Evolutionary conservation across 2,888 invertebrate genomes (phyloP).

Genomic region (Aethes cnicana): DNA sequence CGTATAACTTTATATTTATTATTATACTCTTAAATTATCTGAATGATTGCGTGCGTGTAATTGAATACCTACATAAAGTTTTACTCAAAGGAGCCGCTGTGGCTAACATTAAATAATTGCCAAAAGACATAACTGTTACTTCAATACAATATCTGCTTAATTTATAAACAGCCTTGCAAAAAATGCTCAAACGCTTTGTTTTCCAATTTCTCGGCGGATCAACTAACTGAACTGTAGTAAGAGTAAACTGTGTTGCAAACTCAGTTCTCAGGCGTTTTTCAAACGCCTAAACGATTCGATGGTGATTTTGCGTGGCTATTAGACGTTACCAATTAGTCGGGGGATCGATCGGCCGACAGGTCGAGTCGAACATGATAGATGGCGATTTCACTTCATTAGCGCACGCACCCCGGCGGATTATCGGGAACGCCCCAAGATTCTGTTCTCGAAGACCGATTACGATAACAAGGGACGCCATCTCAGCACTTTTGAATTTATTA

Average conservation of each 20-base stretch:
- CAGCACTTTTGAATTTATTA: constrained; percentile 17
- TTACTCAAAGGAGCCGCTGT: constrained; percentile 45
- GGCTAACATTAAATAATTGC: constrained; percentile 39
- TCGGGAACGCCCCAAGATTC: constrained; percentile 31
- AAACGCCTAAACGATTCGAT: constrained; percentile 43
- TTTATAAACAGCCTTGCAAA: constrained; percentile 10
- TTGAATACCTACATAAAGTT: constrained; percentile 52
- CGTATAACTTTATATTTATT: constrained; percentile 41
- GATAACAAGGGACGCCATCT: constrained; percentile 24
- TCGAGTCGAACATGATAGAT: constrained; percentile 72
- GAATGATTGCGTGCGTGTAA: constrained; percentile 55
- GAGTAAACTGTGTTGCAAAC: too few relatives aligned
- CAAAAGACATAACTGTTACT: constrained; percentile 33
- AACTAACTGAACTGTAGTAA: constrained; percentile 7
- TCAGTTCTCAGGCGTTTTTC: not conserved
- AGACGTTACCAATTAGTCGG: constrained; percentile 60
- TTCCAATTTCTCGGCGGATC: constrained; percentile 4
- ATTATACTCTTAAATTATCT: constrained; percentile 51
- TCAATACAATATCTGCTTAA: constrained; percentile 7
- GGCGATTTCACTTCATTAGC: constrained; percentile 60
- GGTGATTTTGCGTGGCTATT: constrained; percentile 63
- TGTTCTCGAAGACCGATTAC: constrained; percentile 20
- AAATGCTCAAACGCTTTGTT: constrained; percentile 10
- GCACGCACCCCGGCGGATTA: constrained; percentile 41
- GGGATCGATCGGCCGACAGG: constrained; percentile 45